phyloP scores from a whole-genome alignment of 1,140 invertebrate genomes.

The Cherax destructor region DNA sequence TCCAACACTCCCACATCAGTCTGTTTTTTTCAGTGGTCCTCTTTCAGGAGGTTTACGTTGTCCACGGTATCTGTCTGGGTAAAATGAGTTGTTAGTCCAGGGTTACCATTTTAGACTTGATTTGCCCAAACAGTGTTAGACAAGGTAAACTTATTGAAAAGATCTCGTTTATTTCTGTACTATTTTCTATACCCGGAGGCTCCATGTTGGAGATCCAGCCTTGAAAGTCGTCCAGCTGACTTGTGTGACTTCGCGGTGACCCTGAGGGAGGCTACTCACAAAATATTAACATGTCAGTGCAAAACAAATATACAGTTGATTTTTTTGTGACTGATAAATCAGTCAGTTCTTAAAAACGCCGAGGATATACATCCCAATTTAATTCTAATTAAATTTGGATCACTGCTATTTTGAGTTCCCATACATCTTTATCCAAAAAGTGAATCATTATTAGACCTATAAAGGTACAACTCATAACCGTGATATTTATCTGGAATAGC shows the following conservation, averaged over 20 bases:
- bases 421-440: not conserved
- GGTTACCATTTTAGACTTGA: not conserved
- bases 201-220: slow-evolving; percentile 47
- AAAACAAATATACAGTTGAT: not conserved
- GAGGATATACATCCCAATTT: not conserved
- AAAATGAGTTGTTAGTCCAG: slow-evolving; percentile 7
- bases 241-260: slow-evolving; percentile 14
- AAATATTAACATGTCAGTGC: not conserved
- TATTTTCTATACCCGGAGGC: slow-evolving; percentile 21
- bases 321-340: not conserved
- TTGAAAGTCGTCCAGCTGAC: slow-evolving; percentile 60
- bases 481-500: too few species aligned
- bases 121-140: not conserved
- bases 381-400: not conserved
- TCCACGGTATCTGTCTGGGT: not conserved
- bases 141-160: not conserved
- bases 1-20: not conserved
- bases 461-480: not conserved
- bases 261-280: slow-evolving; percentile 20
- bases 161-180: slow-evolving; percentile 3
- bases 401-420: not conserved
- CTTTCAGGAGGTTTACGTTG: not conserved
- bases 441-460: not conserved
- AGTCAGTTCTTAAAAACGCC: too few species aligned
- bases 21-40: not conserved